Evolutionary conservation across 1,140 invertebrate species (phyloP), one percentile per base, ranked within the genome.

Genomic region (Danaus plexippus): DNA sequence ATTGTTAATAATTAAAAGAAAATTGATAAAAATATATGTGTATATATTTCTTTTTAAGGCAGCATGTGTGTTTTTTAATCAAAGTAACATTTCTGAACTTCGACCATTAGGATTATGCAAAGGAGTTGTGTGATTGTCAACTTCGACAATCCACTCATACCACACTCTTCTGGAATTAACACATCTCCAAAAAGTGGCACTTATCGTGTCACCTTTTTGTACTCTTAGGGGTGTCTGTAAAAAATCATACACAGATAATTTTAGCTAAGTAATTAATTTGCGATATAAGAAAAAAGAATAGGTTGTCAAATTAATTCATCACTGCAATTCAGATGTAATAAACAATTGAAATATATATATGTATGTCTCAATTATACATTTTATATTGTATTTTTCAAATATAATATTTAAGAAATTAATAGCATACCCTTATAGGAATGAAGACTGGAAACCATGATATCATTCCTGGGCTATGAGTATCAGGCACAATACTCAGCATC

Each of bases 371-470:
- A 7, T 32, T 32, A 32, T 4, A 6, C 22, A 22, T 22, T 22
- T 8, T 5, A 32, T 32, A 32, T 32, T 32, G 22, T 32, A 32
- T 32, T 32, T 32, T 32, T 32, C 22, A 32, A 15, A 15, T 8
- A 32, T 32, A 32, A 32, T 32, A 46, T 45, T 22, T 10, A 11
- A 9, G 9, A 22, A 46, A 54, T 6, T 12, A 1, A 12, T 12
- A 47, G 61, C 50, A 55, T 89, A 95, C 94, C 83, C 90, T 90
- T 12, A 98, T 90, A 22, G 97, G 97, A 78, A 98, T 98, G 63
- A 94, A 95, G 52, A 98, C 95, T 10, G 97, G 97, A 79, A 99
- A 99, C 98, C 98, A 99, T 64, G 96, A 97, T 67, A 97, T 95
- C 95, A 99, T 97, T 72, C 94, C 94, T 4, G 90, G 88, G 42